Evolutionary conservation across 2,888 invertebrate genomes (phyloP).

Genomic region (Actias luna): DNA sequence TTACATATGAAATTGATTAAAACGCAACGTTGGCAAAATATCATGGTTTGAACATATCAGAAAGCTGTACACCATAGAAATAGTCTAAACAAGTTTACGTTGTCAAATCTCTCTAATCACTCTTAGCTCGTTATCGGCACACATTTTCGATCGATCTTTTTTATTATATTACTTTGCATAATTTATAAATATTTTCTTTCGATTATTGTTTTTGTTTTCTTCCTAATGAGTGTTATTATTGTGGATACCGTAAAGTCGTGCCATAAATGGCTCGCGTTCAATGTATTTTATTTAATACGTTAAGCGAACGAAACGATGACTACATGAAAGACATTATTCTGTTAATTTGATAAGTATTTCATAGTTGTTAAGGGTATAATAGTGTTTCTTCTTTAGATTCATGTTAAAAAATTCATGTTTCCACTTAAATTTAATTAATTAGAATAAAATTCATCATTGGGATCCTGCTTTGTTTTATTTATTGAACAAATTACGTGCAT

Average conservation of each 20-base stretch:
- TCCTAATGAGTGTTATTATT: conserved; percentile 44
- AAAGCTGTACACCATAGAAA: background rate
- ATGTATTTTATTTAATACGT: conserved; percentile 31
- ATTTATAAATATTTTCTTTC: conserved; percentile 28
- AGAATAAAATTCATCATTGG: conserved; percentile 80
- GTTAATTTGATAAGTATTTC: conserved; percentile 78
- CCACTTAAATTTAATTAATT: conserved; percentile 80
- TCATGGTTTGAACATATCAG: background rate
- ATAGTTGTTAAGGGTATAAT: conserved; percentile 74
- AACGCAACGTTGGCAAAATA: background rate
- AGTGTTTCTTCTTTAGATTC: conserved; percentile 81
- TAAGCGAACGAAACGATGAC: conserved; percentile 58
- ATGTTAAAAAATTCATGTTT: conserved; percentile 81
- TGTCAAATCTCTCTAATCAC: conserved; percentile 30
- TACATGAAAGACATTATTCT: conserved; percentile 74
- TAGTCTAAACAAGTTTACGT: background rate
- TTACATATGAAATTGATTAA: background rate
- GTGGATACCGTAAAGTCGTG: conserved; percentile 48
- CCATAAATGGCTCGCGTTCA: conserved; percentile 53
- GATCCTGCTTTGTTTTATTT: conserved; percentile 55
- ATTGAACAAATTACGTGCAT: background rate
- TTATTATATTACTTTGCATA: conserved; percentile 48
- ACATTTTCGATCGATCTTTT: conserved; percentile 41
- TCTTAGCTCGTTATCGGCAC: conserved; percentile 47
- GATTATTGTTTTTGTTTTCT: conserved; percentile 30